These are phyloP conservation scores for Schizopygopsis pylzovi DNA, from an alignment of 2,797 vertebrate species.

Conservation along the genomic window DNA sequence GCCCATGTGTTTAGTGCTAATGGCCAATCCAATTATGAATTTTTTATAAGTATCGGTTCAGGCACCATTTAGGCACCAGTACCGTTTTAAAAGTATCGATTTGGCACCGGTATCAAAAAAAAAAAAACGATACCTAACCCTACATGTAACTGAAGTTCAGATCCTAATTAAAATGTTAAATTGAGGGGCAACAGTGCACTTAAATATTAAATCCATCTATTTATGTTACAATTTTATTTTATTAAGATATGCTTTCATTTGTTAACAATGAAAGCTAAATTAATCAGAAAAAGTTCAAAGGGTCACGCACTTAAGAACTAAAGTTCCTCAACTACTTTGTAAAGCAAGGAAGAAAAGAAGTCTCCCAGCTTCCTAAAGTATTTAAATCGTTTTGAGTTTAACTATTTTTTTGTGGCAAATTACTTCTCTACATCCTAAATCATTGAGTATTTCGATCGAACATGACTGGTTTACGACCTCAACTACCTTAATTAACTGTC, in stretches of 20 bases:
- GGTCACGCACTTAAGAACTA: slow-evolving; percentile 5
- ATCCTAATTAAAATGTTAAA: neutral
- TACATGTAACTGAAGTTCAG: neutral
- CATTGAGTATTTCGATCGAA: slow-evolving; percentile 31
- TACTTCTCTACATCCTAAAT: slow-evolving; percentile 46
- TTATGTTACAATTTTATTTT: neutral
- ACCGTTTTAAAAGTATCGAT: no score
- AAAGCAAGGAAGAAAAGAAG: neutral
- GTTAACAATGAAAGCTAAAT: neutral
- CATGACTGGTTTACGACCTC: slow-evolving; percentile 56
- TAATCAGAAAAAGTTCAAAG: neutral
- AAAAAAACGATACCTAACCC: no score
- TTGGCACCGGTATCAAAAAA: no score
- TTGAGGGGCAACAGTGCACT: neutral
- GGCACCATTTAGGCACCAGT: no score
- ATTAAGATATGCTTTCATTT: neutral
- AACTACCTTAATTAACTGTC: slow-evolving; percentile 52
- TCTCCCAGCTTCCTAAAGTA: slow-evolving; percentile 25
- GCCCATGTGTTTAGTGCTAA: no score
- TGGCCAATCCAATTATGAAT: no score
- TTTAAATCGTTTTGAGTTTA: slow-evolving; percentile 59
- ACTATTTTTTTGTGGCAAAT: slow-evolving; percentile 27
- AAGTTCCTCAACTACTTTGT: slow-evolving; percentile 1
- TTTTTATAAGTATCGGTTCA: no score
- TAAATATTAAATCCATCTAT: slow-evolving; percentile 1